Base-by-base conservation (phyloP, 2,113 vertebrate species). In the Erpornis zantholeuca region DNA sequence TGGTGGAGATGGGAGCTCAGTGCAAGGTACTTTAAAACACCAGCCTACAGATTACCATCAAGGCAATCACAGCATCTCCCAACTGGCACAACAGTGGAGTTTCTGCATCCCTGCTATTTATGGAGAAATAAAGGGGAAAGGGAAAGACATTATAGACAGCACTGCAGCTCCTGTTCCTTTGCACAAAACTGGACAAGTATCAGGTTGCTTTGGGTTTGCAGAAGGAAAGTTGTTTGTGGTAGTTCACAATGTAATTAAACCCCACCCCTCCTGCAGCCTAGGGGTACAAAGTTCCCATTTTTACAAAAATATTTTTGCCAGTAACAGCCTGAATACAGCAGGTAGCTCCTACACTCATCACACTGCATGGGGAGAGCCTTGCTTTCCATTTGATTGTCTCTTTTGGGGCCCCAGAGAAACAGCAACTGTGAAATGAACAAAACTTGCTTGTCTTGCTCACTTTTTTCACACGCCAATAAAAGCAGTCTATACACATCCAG, bases 341-440 rank as follows among this genome's bases (percentile, higher is more conserved):
- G 12, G 20, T 2, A n/a, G 20, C 5, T 82, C 29, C 23, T 5
- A 12, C 0, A 25, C 66, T 12, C 22, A n/a, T 5, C 25, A 8
- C 33, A 10, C 6, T 7, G 19, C 1, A n/a, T 2, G 17, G 3
- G 5, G 69, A 75, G n/a, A 44, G 21, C n/a, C 35, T 59, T 31
- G 66, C 33, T 73, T 70, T 63, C 11, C 54, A 61, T 13, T 20
- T 20, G 0, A 35, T 40, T 49, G 45, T 12, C 59, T 54, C 60
- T 56, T 49, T 24, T 1, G 31, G n/a, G 29, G 61, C 57, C 92
- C 33, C 69, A 47, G 80, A 54, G 86, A 52, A 17, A 35, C 23
- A 57, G 45, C 3, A 7, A 40, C 22, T 23, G 12, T 6, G 7
- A 47, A 90, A 64, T 27, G 71, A 60, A 65, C 60, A 57, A 28